Conservation (phyloP, 2,113 vertebrate species). For the Gulo gulo region DNA sequence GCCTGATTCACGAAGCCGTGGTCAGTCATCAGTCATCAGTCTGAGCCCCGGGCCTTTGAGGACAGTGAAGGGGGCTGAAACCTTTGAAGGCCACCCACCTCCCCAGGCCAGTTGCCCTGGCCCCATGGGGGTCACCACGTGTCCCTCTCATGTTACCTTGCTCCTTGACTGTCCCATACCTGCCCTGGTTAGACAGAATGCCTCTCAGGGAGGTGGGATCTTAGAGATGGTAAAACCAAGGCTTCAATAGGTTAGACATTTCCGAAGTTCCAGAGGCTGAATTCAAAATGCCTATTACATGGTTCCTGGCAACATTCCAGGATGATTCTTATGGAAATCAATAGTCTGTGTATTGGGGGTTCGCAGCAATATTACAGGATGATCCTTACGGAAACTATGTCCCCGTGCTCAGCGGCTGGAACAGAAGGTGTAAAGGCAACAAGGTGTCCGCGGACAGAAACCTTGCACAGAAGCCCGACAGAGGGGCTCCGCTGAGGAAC, state of each 20-base stretch:
- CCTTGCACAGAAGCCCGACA: neutral
- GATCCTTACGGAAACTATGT: neutral
- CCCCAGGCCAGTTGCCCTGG: neutral
- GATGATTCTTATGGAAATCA: neutral
- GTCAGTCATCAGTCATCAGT: neutral
- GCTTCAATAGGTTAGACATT: no score
- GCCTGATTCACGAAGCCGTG: fast-evolving
- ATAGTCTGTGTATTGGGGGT: neutral
- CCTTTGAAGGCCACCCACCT: fast-evolving
- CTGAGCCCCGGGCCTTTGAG: neutral
- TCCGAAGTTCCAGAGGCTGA: neutral
- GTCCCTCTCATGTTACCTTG: neutral
- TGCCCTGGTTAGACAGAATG: fast-evolving
- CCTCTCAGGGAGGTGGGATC: neutral
- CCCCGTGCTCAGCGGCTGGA: neutral
- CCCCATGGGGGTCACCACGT: neutral
- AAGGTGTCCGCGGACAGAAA: no score
- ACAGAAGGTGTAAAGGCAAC: neutral
- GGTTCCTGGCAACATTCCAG: neutral
- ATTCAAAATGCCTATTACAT: fast-evolving
- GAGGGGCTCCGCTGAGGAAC: neutral
- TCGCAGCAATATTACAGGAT: neutral
- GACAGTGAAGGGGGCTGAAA: neutral
- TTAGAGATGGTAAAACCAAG: neutral
- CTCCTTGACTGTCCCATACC: neutral